phyloP scores from a whole-genome alignment of 2,888 invertebrate genomes.

The Campoletis raptor region DNA sequence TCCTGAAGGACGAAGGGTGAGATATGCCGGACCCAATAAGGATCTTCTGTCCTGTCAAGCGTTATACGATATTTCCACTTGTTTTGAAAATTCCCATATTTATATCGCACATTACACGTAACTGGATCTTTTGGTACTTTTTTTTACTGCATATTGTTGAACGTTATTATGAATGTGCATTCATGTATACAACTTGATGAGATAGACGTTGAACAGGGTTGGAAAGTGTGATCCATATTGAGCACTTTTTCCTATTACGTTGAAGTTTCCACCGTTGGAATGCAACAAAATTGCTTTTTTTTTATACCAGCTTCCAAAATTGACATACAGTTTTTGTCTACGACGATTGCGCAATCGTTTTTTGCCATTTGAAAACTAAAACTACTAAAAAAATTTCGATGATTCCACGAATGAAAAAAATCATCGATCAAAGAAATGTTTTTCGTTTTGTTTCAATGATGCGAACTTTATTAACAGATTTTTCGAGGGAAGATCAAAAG shows the following conservation, averaged over 20 bases:
- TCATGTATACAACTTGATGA: not conserved
- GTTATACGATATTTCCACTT: slow-evolving; percentile 35
- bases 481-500: not conserved
- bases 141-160: slow-evolving; percentile 7
- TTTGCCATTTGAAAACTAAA: no score
- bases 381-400: no score
- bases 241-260: no score
- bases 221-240: not conserved
- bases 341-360: no score
- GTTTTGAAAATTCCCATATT: slow-evolving; percentile 53
- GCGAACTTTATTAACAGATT: no score
- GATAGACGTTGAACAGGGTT: not conserved
- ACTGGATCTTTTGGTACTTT: not conserved
- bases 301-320: no score
- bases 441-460: no score
- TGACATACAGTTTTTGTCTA: no score
- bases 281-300: no score
- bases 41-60: slow-evolving; percentile 37
- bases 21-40: slow-evolving; percentile 53
- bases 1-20: slow-evolving; percentile 17
- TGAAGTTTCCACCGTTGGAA: no score
- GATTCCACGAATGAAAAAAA: no score
- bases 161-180: not conserved
- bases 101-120: not conserved
- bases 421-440: no score